Base-by-base conservation (phyloP, 2,888 invertebrate genomes). In the Hedya salicella region DNA sequence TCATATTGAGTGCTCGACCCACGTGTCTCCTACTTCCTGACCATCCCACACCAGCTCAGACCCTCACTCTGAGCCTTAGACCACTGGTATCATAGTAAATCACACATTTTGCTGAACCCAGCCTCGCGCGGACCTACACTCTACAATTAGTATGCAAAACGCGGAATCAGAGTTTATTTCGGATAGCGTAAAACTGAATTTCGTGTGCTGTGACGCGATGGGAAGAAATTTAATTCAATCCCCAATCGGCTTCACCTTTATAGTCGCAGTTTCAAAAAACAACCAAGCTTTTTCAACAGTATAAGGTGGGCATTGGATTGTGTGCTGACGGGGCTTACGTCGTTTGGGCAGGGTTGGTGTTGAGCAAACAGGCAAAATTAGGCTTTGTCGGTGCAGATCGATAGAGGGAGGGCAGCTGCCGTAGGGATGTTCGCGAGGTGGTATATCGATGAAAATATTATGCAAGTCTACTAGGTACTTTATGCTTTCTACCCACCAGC, bases 381-480 rank as follows among this genome's bases (percentile, higher is more conserved):
- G 86, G 84, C 83, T 87, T 80, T 80, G 74, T 76, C 75, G 79
- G 77, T 74, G 78, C 78, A 80, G 86, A 90, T 90, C 90, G 86
- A 90, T 90, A 89, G 77, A 85, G 82, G 85, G 83, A 77, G 79
- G 77, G 73, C 77, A 77, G 69, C 68, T 54, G 36, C n/a, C 2
- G 8, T 77, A 86, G 85, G 72, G 85, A 65, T 76, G 87, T 50
- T 48, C 21, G 44, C 3, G 13, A 13, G 32, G 32, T 14, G 46
- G 50, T 3, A 1, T 52, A 11, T 62, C 61, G 53, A 57, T 52
- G 11, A 19, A n/a, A 40, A 14, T 11, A 36, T 36, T 3, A 6
- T 36, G 9, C 6, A 11, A 32, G 9, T 32, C 9, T 9, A 32
- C 9, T 8, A n/a, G n/a, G 3, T 11, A 36, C 8, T 11, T 13